Evolutionary conservation across 2,888 invertebrate genomes (phyloP).

Genomic region (Catocala nupta): DNA sequence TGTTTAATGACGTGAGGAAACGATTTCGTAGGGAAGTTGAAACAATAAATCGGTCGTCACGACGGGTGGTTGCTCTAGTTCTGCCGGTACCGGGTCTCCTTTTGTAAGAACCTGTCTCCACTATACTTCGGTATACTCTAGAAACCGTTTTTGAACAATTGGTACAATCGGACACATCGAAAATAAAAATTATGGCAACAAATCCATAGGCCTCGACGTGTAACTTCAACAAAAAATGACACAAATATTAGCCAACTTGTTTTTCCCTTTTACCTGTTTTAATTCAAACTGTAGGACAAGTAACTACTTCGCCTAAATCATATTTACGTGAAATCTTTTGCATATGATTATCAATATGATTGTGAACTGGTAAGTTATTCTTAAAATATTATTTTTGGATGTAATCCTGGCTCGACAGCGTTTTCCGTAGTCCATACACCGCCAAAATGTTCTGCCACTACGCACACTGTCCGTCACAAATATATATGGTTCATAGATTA

Average conservation of each 20-base stretch:
- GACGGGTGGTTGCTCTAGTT: too few relatives aligned
- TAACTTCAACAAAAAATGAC: constrained; percentile 24
- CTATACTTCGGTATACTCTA: too few relatives aligned
- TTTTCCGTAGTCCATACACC: constrained; percentile 84
- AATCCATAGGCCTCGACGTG: constrained; percentile 19
- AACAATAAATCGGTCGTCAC: too few relatives aligned
- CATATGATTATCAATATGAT: constrained; percentile 78
- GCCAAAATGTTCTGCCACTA: constrained; percentile 84
- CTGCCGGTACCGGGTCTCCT: too few relatives aligned
- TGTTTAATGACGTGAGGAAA: too few relatives aligned
- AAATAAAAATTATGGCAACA: constrained; percentile 23
- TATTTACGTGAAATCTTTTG: constrained; percentile 79
- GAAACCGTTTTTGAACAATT: too few relatives aligned
- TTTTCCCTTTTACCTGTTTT: not conserved
- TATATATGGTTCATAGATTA: constrained; percentile 83
- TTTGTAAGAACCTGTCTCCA: too few relatives aligned
- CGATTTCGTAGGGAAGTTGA: too few relatives aligned
- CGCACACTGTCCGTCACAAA: constrained; percentile 84
- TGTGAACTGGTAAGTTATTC: constrained; percentile 83
- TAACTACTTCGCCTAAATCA: constrained; percentile 81
- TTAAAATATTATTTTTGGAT: constrained; percentile 80
- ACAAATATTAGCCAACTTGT: constrained; percentile 13
- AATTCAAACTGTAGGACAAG: constrained; percentile 75
- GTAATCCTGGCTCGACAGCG: constrained; percentile 84
- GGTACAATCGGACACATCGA: not conserved